phyloP scores from a whole-genome alignment of 2,888 invertebrate genomes.

The Dicyrtomina minuta region DNA sequence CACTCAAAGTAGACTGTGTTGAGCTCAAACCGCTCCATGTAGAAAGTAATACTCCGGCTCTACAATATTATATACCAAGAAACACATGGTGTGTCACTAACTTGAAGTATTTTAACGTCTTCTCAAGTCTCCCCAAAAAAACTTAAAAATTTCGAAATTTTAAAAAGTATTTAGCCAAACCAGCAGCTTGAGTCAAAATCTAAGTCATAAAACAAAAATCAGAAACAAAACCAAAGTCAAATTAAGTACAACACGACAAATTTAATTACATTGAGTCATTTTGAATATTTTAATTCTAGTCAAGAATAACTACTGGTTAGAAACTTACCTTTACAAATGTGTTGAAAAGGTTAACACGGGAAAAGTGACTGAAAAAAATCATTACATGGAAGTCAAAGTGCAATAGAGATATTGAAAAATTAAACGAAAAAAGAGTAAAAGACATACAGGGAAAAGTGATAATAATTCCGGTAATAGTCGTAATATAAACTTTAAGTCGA shows the following conservation, averaged over 20 bases:
- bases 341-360: too few species aligned
- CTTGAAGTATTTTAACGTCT: not conserved
- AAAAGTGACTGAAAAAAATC: not conserved
- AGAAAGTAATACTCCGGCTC: not conserved
- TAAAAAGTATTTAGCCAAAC: not conserved
- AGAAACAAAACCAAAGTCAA: not conserved
- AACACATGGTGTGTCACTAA: conserved; percentile 14
- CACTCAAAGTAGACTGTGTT: too few species aligned
- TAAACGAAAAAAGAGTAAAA: too few species aligned
- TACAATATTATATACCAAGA: too few species aligned
- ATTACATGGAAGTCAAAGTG: too few species aligned
- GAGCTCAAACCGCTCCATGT: conserved; percentile 1
- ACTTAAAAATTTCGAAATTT: not conserved
- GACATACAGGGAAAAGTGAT: too few species aligned
- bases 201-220: not conserved
- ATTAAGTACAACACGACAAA: not conserved
- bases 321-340: not conserved
- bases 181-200: not conserved
- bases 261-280: not conserved
- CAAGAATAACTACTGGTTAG: not conserved
- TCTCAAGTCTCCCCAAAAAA: conserved; percentile 24
- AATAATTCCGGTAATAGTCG: too few species aligned
- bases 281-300: not conserved
- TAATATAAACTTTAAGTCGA: too few species aligned
- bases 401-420: too few species aligned